Percentiles rank a stretch among this genome's conserved stretches.
Conservation (phyloP, 2,797 vertebrate genomes). For the Naso thynnoides region DNA sequence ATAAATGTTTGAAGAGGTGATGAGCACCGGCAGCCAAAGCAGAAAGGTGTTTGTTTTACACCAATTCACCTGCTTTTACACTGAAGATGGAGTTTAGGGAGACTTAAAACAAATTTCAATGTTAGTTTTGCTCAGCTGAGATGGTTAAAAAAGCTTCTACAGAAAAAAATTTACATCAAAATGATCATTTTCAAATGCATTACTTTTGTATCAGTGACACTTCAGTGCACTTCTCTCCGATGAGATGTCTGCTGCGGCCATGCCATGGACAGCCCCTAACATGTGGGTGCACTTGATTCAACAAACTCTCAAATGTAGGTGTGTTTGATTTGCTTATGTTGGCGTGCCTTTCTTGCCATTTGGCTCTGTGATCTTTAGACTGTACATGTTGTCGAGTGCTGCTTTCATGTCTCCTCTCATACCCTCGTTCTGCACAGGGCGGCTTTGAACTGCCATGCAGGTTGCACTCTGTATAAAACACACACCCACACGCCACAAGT, state of each 20-base stretch:
- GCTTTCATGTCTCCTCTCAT: constrained; percentile 82
- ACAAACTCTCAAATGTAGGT: constrained; percentile 63
- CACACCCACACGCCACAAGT: constrained; percentile 55
- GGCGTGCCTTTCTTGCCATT: constrained; percentile 55
- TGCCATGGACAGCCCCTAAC: constrained; percentile 46
- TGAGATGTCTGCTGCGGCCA: constrained; percentile 40
- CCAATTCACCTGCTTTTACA: constrained; percentile 16
- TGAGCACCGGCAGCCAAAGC: constrained; percentile 34
- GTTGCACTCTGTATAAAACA: constrained; percentile 64
- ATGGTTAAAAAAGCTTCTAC: neutral
- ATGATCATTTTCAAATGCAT: neutral
- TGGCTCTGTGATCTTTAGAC: constrained; percentile 74
- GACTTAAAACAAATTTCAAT: neutral
- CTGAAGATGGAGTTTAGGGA: constrained; percentile 10
- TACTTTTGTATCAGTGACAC: constrained; percentile 6
- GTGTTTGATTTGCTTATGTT: constrained; percentile 77
- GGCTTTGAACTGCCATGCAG: constrained; percentile 84
- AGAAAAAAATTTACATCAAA: neutral
- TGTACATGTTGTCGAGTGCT: constrained; percentile 64
- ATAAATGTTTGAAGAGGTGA: constrained; percentile 65
- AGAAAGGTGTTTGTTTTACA: constrained; percentile 16
- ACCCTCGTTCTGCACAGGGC: constrained; percentile 51
- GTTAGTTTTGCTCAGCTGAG: neutral
- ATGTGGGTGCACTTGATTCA: constrained; percentile 73
- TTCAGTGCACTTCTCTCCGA: constrained; percentile 5